phyloP scores from a whole-genome alignment of 2,888 invertebrate species.

The Rhagonycha fulva region DNA sequence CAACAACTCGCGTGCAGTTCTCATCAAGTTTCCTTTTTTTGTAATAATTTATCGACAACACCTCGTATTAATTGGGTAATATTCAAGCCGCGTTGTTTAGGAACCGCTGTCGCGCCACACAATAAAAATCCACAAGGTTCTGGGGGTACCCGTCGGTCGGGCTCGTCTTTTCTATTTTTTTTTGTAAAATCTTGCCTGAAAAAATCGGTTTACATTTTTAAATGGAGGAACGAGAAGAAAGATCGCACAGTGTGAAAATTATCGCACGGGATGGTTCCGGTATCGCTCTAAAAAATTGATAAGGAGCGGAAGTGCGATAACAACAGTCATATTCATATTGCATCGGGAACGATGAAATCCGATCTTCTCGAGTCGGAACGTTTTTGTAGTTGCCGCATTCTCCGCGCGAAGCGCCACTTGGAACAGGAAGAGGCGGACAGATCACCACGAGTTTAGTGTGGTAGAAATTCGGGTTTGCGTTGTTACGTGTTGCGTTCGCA shows the following conservation, averaged over 20 bases:
- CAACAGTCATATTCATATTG: not conserved
- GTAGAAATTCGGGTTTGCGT: constrained; percentile 39
- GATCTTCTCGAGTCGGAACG: constrained; percentile 9
- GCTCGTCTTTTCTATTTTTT: not conserved
- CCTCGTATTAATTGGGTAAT: not conserved
- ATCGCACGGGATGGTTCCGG: not conserved
- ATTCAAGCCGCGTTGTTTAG: not conserved
- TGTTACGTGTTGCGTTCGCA: constrained; percentile 14
- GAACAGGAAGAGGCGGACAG: constrained; percentile 35
- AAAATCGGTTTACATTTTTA: not conserved
- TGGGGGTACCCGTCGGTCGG: not conserved
- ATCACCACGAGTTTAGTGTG: constrained; percentile 39
- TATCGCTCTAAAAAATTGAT: not conserved
- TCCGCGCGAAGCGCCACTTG: constrained; percentile 37
- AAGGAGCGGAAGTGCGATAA: not conserved
- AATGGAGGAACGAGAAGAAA: not conserved
- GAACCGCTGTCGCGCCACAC: not conserved
- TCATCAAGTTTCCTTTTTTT: not conserved
- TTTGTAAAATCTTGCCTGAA: no score
- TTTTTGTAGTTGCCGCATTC: constrained; percentile 35
- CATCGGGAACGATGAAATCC: not conserved
- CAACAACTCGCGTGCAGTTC: not conserved
- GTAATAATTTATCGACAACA: not conserved
- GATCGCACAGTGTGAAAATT: not conserved
- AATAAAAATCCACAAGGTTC: not conserved